phyloP scores from a whole-genome alignment of 2,797 vertebrate species.

The Micrastur ruficollis region DNA sequence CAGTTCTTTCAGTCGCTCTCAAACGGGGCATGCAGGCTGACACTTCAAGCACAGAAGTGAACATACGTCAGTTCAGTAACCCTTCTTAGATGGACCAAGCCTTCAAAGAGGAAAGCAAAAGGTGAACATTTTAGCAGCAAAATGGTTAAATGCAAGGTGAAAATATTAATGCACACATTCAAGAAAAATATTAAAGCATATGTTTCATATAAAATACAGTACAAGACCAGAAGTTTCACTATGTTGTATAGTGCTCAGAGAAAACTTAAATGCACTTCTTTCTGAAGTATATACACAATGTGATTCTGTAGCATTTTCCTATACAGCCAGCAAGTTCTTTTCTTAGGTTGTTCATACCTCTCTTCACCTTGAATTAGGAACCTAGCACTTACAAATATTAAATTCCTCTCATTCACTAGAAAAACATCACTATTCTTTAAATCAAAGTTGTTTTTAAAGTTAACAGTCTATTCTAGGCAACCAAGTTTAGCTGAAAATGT shows the following conservation, averaged over 20 bases:
- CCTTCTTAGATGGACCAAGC: constrained; percentile 72
- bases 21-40: background rate
- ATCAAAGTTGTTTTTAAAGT: constrained; percentile 63
- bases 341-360: constrained; percentile 83
- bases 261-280: constrained; percentile 83
- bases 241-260: constrained; percentile 83
- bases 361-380: constrained; percentile 81
- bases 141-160: constrained; percentile 86
- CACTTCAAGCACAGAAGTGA: constrained; percentile 45
- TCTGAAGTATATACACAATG: constrained; percentile 79
- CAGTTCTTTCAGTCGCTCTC: background rate
- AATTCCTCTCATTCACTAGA: constrained; percentile 57
- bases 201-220: constrained; percentile 93
- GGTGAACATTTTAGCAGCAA: constrained; percentile 85
- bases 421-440: constrained; percentile 26
- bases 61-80: background rate
- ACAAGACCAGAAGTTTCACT: constrained; percentile 88
- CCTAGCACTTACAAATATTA: constrained; percentile 72
- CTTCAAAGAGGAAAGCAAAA: constrained; percentile 66
- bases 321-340: constrained; percentile 94
- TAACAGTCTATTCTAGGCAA: constrained; percentile 79
- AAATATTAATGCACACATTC: constrained; percentile 83
- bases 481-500: constrained; percentile 67
- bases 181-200: constrained; percentile 81
- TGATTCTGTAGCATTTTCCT: constrained; percentile 78